Evolutionary conservation across 2,888 invertebrate species (phyloP).

Genomic region (Cheilosia vernalis): DNA sequence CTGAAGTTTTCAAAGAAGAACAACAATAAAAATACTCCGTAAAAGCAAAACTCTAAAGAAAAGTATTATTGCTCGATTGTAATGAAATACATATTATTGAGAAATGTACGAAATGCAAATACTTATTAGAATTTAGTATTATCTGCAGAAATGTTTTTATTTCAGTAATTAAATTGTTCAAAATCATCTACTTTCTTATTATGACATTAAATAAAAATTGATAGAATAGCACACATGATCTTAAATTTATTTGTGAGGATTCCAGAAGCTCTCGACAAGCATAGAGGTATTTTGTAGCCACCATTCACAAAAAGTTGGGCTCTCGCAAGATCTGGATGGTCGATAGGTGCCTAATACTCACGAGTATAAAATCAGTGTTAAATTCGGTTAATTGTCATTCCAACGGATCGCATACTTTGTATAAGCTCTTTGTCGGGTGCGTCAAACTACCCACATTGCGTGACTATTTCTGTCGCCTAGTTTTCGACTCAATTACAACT

Average conservation of each 20-base stretch:
- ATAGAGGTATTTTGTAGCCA: not conserved
- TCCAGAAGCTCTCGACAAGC: not conserved
- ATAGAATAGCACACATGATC: conserved; percentile 44
- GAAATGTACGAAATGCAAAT: conserved; percentile 46
- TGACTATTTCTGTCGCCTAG: too few species aligned
- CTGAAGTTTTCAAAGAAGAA: conserved; percentile 44
- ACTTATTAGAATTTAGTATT: conserved; percentile 55
- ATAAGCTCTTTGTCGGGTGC: too few species aligned
- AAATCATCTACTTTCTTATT: conserved; percentile 72
- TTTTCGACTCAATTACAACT: too few species aligned
- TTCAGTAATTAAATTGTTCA: conserved; percentile 65
- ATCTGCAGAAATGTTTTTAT: conserved; percentile 61
- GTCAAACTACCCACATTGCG: too few species aligned
- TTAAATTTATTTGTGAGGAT: conserved; percentile 9
- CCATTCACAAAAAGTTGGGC: not conserved
- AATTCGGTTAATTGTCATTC: too few species aligned
- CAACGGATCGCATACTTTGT: too few species aligned
- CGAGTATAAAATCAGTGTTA: too few species aligned
- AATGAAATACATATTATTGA: conserved; percentile 41
- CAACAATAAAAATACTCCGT: conserved; percentile 17
- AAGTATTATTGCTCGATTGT: conserved; percentile 46
- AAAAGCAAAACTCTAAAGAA: conserved; percentile 16
- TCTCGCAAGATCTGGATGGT: too few species aligned
- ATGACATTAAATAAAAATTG: conserved; percentile 70
- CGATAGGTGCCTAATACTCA: too few species aligned